A percentile compares a stretch with the other conserved stretches of the same genome.
Conservation (phyloP, 2,113 vertebrate genomes). For the Tetrax tetrax region DNA sequence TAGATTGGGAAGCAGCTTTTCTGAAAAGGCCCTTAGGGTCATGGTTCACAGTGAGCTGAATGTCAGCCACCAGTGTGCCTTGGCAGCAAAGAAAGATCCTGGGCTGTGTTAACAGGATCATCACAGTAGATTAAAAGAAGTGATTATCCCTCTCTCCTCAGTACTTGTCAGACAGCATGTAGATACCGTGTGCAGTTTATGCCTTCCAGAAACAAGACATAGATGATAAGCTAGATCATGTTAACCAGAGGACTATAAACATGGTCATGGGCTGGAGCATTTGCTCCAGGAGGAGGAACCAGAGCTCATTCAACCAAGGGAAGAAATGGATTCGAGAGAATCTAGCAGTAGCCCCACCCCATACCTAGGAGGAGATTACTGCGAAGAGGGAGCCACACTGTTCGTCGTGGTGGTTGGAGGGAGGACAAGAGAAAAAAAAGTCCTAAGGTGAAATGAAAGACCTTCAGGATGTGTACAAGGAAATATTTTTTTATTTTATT, state of each 20-base stretch:
- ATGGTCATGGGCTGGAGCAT: neutral
- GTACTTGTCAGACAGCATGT: neutral
- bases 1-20: neutral
- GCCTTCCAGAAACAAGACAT: neutral
- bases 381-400: neutral
- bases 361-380: neutral
- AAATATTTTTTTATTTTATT: neutral
- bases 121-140: neutral
- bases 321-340: neutral
- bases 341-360: neutral
- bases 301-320: neutral
- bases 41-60: neutral
- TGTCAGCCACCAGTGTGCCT: neutral
- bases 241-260: neutral
- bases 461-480: neutral
- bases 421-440: neutral
- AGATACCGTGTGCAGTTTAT: neutral
- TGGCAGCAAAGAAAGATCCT: neutral
- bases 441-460: neutral
- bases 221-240: neutral
- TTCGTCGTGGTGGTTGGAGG: neutral
- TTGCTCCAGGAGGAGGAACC: neutral
- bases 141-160: neutral
- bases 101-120: neutral
- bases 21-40: neutral